These are phyloP conservation scores for Macropodus opercularis DNA, from an alignment of 2,797 vertebrate genomes.

Conservation along the genomic window DNA sequence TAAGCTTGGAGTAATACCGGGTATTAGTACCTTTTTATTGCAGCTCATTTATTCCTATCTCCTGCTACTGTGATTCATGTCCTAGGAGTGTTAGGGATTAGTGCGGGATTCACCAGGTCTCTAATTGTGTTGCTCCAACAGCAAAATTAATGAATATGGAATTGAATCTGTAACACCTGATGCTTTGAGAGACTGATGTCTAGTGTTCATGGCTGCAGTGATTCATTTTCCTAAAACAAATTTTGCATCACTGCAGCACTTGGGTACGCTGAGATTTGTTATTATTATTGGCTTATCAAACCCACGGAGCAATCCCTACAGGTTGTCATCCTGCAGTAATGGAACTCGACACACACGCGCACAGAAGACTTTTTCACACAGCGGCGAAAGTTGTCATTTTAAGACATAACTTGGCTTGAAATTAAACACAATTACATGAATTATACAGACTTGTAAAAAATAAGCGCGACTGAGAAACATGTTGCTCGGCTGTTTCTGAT, in stretches of 20 bases:
- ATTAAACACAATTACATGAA: not conserved
- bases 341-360: not conserved
- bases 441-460: not conserved
- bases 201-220: conserved; percentile 18
- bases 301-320: conserved; percentile 15
- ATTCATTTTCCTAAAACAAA: conserved; percentile 46
- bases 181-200: conserved; percentile 40
- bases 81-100: conserved; percentile 73
- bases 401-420: not conserved
- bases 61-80: conserved; percentile 64
- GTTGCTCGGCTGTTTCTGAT: not conserved
- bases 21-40: conserved; percentile 76
- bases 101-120: conserved; percentile 63
- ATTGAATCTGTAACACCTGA: conserved; percentile 60
- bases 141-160: conserved; percentile 65
- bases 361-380: conserved; percentile 9
- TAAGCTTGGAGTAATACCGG: conserved; percentile 67
- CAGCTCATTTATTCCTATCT: conserved; percentile 72
- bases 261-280: conserved; percentile 41
- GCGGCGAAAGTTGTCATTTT: not conserved
- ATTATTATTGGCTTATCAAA: conserved; percentile 47
- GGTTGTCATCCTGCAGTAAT: conserved; percentile 22
- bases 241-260: conserved; percentile 27
- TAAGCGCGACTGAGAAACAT: not conserved
- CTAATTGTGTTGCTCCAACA: conserved; percentile 68